phyloP scores from a whole-genome alignment of 1,140 invertebrate genomes.

The Papilio polyxenes region DNA sequence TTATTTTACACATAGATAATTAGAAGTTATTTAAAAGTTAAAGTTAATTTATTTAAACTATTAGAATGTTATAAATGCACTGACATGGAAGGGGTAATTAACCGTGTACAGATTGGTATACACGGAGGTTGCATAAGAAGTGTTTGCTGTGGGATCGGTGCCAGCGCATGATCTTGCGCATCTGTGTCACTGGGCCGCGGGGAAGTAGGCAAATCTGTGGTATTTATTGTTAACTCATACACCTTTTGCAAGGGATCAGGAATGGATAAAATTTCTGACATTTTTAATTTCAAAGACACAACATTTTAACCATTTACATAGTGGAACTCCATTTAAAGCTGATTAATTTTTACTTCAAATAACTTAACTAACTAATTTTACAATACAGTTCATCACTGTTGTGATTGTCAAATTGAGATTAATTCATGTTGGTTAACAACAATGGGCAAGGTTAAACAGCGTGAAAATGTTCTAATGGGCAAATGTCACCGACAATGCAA shows the following conservation, averaged over 20 bases:
- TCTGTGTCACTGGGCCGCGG: constrained; percentile 57
- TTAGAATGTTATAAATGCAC: neutral
- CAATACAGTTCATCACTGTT: neutral
- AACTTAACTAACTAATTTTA: neutral
- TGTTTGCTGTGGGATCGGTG: constrained; percentile 62
- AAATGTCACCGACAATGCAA: constrained; percentile 22
- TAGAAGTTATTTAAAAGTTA: no score
- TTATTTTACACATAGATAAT: no score
- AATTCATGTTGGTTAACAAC: constrained; percentile 48
- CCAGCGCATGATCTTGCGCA: constrained; percentile 49
- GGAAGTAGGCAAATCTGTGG: constrained; percentile 32
- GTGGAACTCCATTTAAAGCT: no score
- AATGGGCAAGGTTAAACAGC: constrained; percentile 51
- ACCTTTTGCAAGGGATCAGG: neutral
- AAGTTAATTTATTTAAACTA: neutral
- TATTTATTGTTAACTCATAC: neutral
- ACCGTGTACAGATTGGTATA: constrained; percentile 48
- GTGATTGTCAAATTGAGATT: constrained; percentile 5
- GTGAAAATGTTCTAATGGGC: constrained; percentile 45
- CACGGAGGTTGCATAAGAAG: constrained; percentile 60
- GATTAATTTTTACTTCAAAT: neutral
- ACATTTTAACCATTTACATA: constrained; percentile 32
- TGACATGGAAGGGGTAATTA: constrained; percentile 45
- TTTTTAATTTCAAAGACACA: neutral
- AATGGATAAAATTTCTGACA: no score